phyloP scores from a whole-genome alignment of 1,140 invertebrate genomes.

The Chionoecetes opilio region DNA sequence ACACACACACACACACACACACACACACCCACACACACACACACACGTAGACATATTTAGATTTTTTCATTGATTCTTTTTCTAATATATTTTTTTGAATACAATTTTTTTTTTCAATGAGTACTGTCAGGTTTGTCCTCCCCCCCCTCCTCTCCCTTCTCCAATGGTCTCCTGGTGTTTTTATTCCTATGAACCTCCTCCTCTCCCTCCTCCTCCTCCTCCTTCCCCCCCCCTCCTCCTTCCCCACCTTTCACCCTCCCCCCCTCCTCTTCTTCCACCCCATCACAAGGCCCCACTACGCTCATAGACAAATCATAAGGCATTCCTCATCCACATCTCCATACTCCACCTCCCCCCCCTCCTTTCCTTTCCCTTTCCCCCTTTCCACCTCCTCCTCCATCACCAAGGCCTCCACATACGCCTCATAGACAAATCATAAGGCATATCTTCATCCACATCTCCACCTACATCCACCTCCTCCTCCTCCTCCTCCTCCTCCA shows the following conservation, averaged over 20 bases:
- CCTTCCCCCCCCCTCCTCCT: not conserved
- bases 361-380: not conserved
- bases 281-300: slow-evolving; percentile 57
- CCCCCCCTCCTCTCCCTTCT: not conserved
- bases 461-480: slow-evolving; percentile 15
- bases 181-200: not conserved
- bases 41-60: not conserved
- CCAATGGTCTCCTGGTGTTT: too few relatives aligned
- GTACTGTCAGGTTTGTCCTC: not conserved
- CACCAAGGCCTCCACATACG: slow-evolving; percentile 57
- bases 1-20: slow-evolving; percentile 27
- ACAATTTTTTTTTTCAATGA: not conserved
- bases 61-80: not conserved
- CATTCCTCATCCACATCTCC: not conserved
- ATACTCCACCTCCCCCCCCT: not conserved
- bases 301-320: slow-evolving; percentile 47
- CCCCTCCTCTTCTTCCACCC: not conserved
- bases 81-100: not conserved
- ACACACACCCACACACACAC: too few relatives aligned
- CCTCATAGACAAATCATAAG: slow-evolving; percentile 42
- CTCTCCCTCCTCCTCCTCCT: not conserved
- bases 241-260: not conserved
- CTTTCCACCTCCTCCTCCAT: not conserved
- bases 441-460: slow-evolving; percentile 13
- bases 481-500: slow-evolving; percentile 24